Conservation (phyloP, 2,888 invertebrate species). For the Elmis aenea region DNA sequence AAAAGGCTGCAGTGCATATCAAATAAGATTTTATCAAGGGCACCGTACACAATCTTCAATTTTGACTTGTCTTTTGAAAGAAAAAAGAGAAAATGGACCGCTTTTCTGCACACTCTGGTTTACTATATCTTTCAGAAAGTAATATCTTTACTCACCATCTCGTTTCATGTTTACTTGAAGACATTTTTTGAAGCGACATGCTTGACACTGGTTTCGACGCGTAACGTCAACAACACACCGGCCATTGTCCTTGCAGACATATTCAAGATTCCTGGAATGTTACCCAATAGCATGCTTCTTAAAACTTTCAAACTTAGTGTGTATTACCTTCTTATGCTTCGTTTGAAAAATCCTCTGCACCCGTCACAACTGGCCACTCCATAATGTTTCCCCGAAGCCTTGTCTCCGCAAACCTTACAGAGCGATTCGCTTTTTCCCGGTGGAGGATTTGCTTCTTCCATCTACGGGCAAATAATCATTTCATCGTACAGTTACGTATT, state of each 20-base stretch:
- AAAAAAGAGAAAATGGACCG: too few relatives aligned
- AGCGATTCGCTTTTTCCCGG: constrained; percentile 54
- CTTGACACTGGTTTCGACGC: constrained; percentile 89
- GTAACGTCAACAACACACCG: constrained; percentile 87
- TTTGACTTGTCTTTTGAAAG: too few relatives aligned
- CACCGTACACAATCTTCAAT: too few relatives aligned
- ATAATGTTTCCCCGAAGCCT: constrained; percentile 82
- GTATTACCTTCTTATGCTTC: constrained; percentile 76
- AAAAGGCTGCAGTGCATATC: too few relatives aligned
- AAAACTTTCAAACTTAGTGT: not conserved
- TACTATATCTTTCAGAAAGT: too few relatives aligned
- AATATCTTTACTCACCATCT: constrained; percentile 82
- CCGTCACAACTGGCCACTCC: constrained; percentile 86
- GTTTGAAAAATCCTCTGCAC: constrained; percentile 91
- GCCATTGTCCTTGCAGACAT: constrained; percentile 87
- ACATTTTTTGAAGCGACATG: constrained; percentile 89
- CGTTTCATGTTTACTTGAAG: constrained; percentile 89
- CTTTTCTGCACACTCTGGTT: too few relatives aligned
- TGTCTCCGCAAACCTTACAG: constrained; percentile 87
- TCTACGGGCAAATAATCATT: too few relatives aligned
- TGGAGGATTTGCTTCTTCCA: constrained; percentile 36
- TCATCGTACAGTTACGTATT: too few relatives aligned
- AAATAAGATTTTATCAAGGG: too few relatives aligned
- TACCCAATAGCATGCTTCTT: not conserved
- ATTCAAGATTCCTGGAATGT: constrained; percentile 70